Base-by-base conservation (phyloP, 2,888 invertebrate genomes). In the Philhelius pedissequus region DNA sequence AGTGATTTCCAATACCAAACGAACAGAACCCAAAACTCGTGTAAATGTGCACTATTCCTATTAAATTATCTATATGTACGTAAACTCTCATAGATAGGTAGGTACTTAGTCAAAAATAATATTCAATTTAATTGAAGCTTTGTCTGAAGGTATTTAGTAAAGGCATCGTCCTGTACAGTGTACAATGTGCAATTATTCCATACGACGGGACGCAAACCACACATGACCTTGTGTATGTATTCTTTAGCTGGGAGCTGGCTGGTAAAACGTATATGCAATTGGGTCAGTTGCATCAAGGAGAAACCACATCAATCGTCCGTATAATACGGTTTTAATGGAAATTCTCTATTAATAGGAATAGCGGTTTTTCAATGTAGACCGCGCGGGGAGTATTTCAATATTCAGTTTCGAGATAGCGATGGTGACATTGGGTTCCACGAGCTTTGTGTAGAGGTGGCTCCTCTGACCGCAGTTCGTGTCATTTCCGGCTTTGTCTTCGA, bases 281-380 rank as follows among this genome's bases (percentile, higher is more conserved):
- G 70, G 83, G 83, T 79, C 79, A 79, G 60, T 60, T 74, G 78
- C 75, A 74, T 78, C 79, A 70, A 60, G 79, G 58, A 27, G 45
- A 78, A 84, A 75, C 83, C 83, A 75, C 83, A 84, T 84, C 83
- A 84, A 84, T 79, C 79, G 79, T 69, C 70, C 30, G 79, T 66
- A 70, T 66, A 84, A 74, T 79, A 75, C 62, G 75, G 62, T 79
- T 84, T 84, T 75, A 84, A 84, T 84, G 78, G 79, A 84, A 84
- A 79, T 79, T 78, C 78, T 79, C 74, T 48, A 70, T 75, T 79
- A 79, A 79, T 62, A 70, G 78, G 43, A 70, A 48, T 38, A 18
- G 83, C 58, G 83, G 83, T 78, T 83, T 77, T 70, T 64, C 56
- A 50, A 20, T 79, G 30, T 27, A 52, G 43, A 64, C 74, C 70